Conservation (phyloP, 2,113 vertebrate genomes). For the Ictalurus punctatus region DNA sequence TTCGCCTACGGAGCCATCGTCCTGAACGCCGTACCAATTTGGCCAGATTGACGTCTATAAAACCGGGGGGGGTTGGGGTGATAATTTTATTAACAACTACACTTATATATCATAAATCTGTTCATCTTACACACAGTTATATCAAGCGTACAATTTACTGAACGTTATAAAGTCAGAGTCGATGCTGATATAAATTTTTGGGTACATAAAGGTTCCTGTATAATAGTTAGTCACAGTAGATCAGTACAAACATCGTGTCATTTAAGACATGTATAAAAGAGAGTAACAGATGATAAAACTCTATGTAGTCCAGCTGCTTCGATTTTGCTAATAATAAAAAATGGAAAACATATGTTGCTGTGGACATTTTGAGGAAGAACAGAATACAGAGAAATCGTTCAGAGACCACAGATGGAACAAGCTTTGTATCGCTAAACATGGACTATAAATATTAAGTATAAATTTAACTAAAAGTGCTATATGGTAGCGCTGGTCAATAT, state of each 20-base stretch:
- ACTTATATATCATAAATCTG: not conserved
- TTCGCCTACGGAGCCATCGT: conserved; percentile 77
- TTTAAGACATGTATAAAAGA: not conserved
- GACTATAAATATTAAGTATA: not conserved
- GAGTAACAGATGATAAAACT: not conserved
- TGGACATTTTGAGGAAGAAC: not conserved
- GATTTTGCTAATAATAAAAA: not conserved
- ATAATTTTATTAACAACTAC: conserved; percentile 7
- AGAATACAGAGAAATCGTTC: not conserved
- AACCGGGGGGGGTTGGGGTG: not conserved
- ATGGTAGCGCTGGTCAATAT: not conserved
- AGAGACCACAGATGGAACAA: not conserved
- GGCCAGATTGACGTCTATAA: conserved; percentile 78
- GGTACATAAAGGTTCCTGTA: not conserved
- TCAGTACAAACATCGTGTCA: not conserved
- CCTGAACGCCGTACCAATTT: conserved; percentile 79
- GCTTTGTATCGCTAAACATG: not conserved
- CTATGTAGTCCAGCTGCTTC: not conserved
- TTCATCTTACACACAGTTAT: conserved; percentile 9
- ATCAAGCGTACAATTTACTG: not conserved
- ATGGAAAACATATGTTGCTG: too few species aligned
- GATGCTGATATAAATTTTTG: not conserved
- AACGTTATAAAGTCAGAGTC: not conserved
- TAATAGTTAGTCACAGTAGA: not conserved
- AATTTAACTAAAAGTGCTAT: not conserved